These are phyloP conservation scores for Apotomis turbidana DNA, from an alignment of 2,888 invertebrate genomes.

Conservation along the genomic window DNA sequence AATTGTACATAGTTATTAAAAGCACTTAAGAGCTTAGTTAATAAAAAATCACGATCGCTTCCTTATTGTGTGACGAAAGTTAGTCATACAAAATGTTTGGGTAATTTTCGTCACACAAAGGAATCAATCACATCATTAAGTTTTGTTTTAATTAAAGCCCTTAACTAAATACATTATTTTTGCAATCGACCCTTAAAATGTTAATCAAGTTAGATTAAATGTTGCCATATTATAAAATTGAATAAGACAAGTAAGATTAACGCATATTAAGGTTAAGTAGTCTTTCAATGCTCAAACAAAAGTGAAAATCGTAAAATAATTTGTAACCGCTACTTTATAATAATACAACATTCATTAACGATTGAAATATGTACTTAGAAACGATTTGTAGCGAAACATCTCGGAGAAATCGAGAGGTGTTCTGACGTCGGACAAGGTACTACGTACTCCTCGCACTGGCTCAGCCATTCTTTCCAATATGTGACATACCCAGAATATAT, in stretches of 20 bases:
- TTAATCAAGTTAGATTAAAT: no score
- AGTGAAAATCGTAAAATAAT: conserved; percentile 42
- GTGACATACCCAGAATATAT: no score
- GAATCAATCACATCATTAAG: no score
- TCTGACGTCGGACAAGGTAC: conserved; percentile 69
- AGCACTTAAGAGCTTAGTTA: no score
- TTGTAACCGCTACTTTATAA: conserved; percentile 57
- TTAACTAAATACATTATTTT: no score
- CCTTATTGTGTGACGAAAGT: no score
- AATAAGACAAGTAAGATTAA: conserved; percentile 36
- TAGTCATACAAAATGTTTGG: no score
- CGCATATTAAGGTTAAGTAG: conserved; percentile 57
- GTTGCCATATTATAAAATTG: conserved; percentile 12
- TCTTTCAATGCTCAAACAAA: conserved; percentile 39
- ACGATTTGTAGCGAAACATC: conserved; percentile 61
- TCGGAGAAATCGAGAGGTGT: conserved; percentile 64
- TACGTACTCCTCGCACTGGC: conserved; percentile 55
- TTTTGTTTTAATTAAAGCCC: no score
- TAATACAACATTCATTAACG: conserved; percentile 72
- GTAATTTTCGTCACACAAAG: no score
- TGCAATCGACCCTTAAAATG: no score
- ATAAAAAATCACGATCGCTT: no score
- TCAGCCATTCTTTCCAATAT: not conserved
- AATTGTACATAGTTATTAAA: no score
- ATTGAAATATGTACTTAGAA: conserved; percentile 58